These are phyloP conservation scores for Paramacrobiotus metropolitanus DNA, from an alignment of 1,140 invertebrate species.

Conservation along the genomic window DNA sequence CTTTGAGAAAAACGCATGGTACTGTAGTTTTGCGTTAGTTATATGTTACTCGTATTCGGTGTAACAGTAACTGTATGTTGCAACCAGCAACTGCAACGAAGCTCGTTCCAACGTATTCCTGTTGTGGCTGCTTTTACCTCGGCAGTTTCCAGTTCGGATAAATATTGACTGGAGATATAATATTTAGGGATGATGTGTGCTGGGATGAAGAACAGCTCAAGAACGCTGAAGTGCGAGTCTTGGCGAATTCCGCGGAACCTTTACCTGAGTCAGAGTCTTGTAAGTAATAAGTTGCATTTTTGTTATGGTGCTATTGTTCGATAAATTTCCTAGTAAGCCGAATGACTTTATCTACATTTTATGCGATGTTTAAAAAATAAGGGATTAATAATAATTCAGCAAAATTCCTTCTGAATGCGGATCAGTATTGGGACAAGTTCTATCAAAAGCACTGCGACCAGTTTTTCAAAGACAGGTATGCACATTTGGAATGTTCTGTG, in stretches of 20 bases:
- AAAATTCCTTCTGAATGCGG: background rate
- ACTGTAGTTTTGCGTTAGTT: no score
- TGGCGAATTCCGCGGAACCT: background rate
- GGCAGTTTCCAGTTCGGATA: no score
- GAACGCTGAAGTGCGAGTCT: background rate
- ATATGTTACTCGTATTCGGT: no score
- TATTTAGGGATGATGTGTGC: background rate
- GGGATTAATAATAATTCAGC: background rate
- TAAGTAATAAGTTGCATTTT: no score
- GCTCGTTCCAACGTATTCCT: background rate
- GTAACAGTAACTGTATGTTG: no score
- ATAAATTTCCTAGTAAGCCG: background rate
- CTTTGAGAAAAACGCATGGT: slow-evolving; percentile 1
- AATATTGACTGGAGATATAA: no score
- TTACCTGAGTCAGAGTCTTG: background rate
- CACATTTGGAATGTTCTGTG: background rate
- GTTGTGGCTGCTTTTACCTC: background rate
- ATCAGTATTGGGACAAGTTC: background rate
- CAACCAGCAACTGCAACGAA: background rate
- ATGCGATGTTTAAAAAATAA: background rate
- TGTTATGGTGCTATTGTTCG: background rate
- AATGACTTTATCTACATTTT: background rate
- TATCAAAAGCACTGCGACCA: background rate
- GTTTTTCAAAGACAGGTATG: background rate
- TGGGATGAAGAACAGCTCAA: background rate